Conservation (phyloP, 2,888 invertebrate genomes). For the Mesoligia furuncula region DNA sequence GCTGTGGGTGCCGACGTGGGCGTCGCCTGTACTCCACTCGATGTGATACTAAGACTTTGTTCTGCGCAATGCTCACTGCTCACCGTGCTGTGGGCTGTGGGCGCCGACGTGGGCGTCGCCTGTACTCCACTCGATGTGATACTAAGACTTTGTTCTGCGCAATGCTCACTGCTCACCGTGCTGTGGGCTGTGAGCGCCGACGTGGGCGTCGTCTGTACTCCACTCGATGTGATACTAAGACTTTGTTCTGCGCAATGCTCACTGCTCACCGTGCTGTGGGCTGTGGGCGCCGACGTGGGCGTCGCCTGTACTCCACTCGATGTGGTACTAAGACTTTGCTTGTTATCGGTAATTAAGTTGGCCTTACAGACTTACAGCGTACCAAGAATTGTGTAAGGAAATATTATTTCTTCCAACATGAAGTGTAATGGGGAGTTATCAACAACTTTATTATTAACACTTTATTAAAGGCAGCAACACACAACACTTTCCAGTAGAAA, state of each 20-base stretch:
- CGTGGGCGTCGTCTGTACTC: too few relatives aligned
- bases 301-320: too few relatives aligned
- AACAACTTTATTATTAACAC: too few relatives aligned
- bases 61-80: neutral
- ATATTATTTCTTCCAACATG: neutral
- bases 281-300: too few relatives aligned
- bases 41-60: neutral
- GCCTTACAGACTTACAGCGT: neutral
- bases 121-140: too few relatives aligned
- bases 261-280: too few relatives aligned
- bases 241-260: too few relatives aligned
- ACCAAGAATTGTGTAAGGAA: neutral
- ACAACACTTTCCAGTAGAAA: neutral
- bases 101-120: neutral
- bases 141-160: neutral
- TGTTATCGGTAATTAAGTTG: slow-evolving; percentile 12
- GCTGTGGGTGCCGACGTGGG: neutral
- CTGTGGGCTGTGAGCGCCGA: too few relatives aligned
- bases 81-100: neutral
- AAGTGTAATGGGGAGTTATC: neutral
- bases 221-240: too few relatives aligned
- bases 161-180: too few relatives aligned
- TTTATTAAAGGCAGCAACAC: neutral
- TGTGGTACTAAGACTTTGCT: neutral
- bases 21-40: too few relatives aligned